Evolutionary conservation across 2,888 invertebrate genomes (phyloP), one percentile per base, ranked within the genome.

Genomic region (Sarcophaga carnaria): DNA sequence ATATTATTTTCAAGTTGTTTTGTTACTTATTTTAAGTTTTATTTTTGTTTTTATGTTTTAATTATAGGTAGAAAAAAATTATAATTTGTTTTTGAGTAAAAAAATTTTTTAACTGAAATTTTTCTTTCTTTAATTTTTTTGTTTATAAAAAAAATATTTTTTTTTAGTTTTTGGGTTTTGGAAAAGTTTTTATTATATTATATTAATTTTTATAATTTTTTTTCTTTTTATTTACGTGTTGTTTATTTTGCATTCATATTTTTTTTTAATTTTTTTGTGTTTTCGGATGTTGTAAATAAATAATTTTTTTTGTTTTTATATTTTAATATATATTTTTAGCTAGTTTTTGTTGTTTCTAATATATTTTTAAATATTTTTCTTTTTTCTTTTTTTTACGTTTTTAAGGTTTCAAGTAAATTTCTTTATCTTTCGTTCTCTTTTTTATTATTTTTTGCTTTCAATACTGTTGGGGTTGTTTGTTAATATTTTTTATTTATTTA

Each of bases 351-450:
- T 83, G 45, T 62, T 83, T 83, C 82, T 77, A 88, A 88, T 80
- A 62, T 85, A 54, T 17, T 54, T 49, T 12, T 14, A 54, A 8
- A 37, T 37, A 37, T 37, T 37, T 10, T 37, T n/a, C 82, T 88
- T 80, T 67, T 81, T 90, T 89, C 8, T 66, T 59, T 91, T 47
- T 88, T 88, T 89, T 89, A 89, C 88, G 88, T 90, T 82, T 77
- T 71, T 66, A 82, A 82, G 88, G 88, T 90, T 88, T 83, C 84
- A 72, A 59, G 60, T 89, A 89, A 90, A 89, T 89, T 90, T 88
- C 70, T 66, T 89, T 87, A 84, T 87, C 88, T 83, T 87, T 85
- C 88, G 85, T 90, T 90, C 87, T 84, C 74, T 89, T 88, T 89
- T 89, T 89, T 89, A 82, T 49, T 77, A 80, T 60, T n/a, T 74